A percentile compares a stretch with the other conserved stretches of the same genome.
These are phyloP conservation scores for Allobates femoralis DNA, from an alignment of 2,797 vertebrate genomes.

Conservation along the genomic window DNA sequence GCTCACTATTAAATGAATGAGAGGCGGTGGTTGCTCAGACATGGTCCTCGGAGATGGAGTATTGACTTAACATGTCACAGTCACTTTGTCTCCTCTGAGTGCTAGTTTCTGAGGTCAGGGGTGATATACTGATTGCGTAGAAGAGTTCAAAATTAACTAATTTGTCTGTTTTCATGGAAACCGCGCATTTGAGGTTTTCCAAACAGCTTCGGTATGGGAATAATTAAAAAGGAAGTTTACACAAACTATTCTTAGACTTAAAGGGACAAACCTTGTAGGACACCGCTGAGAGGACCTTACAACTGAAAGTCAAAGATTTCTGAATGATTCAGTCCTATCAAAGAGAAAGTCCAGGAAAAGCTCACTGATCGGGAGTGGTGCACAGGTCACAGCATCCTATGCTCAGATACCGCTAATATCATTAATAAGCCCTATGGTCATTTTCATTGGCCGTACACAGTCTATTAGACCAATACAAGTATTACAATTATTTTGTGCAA, in stretches of 20 bases:
- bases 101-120: conserved; percentile 16
- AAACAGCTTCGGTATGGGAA: not conserved
- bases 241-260: not conserved
- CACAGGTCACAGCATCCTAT: no score
- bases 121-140: not conserved
- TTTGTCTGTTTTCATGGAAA: not conserved
- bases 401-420: no score
- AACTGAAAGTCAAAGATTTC: not conserved
- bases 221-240: not conserved
- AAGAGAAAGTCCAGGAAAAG: no score
- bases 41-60: conserved; percentile 21
- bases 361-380: no score
- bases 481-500: no score
- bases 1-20: conserved; percentile 51
- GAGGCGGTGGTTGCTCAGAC: conserved; percentile 43
- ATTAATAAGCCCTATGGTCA: no score
- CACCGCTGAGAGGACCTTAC: not conserved
- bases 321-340: no score
- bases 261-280: not conserved
- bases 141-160: conserved; percentile 11
- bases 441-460: no score
- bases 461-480: no score
- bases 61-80: conserved; percentile 32
- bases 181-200: not conserved
- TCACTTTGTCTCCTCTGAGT: conserved; percentile 34